These are phyloP conservation scores for Ariopsis seemanni DNA, from an alignment of 2,113 vertebrate species.

Conservation along the genomic window DNA sequence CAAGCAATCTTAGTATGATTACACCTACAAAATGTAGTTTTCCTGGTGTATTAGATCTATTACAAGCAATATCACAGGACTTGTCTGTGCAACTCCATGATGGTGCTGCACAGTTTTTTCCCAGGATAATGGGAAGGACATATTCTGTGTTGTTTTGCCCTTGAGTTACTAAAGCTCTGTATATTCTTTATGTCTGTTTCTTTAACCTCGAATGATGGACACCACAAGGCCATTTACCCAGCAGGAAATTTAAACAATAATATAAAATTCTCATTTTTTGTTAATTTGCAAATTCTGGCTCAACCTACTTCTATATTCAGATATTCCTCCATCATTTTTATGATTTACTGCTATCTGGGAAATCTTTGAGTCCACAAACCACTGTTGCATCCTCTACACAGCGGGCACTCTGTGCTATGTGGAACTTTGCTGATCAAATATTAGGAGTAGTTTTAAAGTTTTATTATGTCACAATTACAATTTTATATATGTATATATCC, in stretches of 20 bases:
- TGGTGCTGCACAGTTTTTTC: neutral
- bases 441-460: neutral
- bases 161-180: conserved; percentile 42
- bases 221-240: conserved; percentile 23
- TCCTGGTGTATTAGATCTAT: neutral
- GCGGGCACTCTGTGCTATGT: neutral
- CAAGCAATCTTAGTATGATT: neutral
- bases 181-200: conserved; percentile 32
- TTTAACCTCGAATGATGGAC: conserved; percentile 30
- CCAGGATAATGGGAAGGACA: conserved; percentile 11
- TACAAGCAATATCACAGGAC: neutral
- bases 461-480: neutral
- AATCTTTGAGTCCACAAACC: neutral
- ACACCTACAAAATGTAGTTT: neutral
- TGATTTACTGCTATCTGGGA: neutral
- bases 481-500: neutral
- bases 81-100: neutral
- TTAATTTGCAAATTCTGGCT: neutral
- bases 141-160: conserved; percentile 31
- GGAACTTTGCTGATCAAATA: neutral
- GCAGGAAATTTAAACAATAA: neutral
- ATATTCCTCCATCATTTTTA: neutral
- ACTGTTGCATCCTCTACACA: neutral
- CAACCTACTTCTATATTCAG: neutral
- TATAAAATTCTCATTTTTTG: neutral